Percentiles rank a stretch among this genome's conserved stretches.
Evolutionary conservation across 2,888 invertebrate genomes (phyloP).

Genomic region (Sesamia inferens): DNA sequence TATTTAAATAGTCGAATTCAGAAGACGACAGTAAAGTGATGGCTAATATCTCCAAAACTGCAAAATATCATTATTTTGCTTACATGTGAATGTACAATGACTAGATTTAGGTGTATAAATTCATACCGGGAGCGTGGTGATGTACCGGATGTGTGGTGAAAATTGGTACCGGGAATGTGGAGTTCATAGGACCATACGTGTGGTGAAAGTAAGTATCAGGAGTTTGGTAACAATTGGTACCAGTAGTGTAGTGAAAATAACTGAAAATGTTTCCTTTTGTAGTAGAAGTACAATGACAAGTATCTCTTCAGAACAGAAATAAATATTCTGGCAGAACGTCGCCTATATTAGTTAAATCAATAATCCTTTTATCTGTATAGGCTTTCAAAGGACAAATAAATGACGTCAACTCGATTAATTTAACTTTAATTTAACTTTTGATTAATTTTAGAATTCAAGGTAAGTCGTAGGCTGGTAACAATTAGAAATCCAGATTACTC

Average conservation of each 20-base stretch:
- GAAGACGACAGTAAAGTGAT: too few relatives aligned
- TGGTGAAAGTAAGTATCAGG: too few relatives aligned
- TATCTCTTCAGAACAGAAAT: neutral
- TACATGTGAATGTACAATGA: neutral
- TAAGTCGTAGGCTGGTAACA: slow-evolving; percentile 6
- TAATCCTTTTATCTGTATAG: neutral
- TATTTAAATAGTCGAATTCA: too few relatives aligned
- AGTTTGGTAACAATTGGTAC: neutral
- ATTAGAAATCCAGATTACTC: slow-evolving; percentile 24
- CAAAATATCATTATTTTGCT: neutral
- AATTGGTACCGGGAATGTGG: neutral
- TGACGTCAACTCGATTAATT: slow-evolving; percentile 23
- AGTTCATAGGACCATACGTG: too few relatives aligned
- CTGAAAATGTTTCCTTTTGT: neutral
- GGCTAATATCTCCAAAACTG: too few relatives aligned
- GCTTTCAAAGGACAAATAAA: slow-evolving; percentile 12
- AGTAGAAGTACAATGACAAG: neutral
- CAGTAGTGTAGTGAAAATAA: neutral
- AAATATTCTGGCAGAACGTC: neutral
- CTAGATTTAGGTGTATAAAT: neutral
- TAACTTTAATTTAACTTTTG: slow-evolving; percentile 35
- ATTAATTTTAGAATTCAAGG: slow-evolving; percentile 35
- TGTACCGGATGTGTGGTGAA: neutral
- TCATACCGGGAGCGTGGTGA: neutral
- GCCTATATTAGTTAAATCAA: neutral